A percentile compares a stretch with the other conserved stretches of the same genome.
phyloP scores from a whole-genome alignment of 2,113 vertebrate genomes.

The Syngnathus scovelli region DNA sequence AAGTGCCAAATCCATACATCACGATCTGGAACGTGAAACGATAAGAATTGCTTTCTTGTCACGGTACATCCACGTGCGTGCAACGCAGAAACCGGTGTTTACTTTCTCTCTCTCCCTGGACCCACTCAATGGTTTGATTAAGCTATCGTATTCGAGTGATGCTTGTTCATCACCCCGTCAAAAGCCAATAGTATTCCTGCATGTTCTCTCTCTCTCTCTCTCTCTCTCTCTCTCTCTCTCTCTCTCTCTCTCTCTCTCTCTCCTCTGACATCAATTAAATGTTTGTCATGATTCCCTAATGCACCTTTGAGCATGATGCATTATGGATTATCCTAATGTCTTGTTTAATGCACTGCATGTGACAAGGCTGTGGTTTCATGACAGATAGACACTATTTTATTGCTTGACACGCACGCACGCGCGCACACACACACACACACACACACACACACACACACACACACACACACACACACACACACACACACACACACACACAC shows the following conservation, averaged over 20 bases:
- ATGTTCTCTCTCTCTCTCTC: constrained; percentile 8
- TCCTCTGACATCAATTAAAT: constrained; percentile 47
- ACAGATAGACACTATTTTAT: constrained; percentile 22
- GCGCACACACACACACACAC: not conserved
- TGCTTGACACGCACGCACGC: not conserved
- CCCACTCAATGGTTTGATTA: not conserved
- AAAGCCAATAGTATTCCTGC: not conserved
- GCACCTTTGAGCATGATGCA: constrained; percentile 58
- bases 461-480: too few relatives aligned
- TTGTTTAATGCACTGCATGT: too few relatives aligned
- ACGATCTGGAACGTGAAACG: constrained; percentile 4
- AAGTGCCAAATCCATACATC: constrained; percentile 12
- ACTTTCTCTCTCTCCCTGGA: not conserved
- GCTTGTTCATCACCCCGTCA: not conserved
- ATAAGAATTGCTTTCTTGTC: not conserved
- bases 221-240: not conserved
- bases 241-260: not conserved
- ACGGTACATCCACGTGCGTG: constrained; percentile 2
- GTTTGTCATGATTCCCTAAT: constrained; percentile 58
- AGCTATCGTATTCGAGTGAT: not conserved
- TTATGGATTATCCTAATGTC: too few relatives aligned
- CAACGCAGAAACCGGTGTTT: not conserved
- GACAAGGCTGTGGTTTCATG: constrained; percentile 50
- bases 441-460: too few relatives aligned
- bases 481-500: too few relatives aligned